Evolutionary conservation across 53 echinoderm and acorn worm species (phyloP).

Genomic region (Luidia sarsii): DNA sequence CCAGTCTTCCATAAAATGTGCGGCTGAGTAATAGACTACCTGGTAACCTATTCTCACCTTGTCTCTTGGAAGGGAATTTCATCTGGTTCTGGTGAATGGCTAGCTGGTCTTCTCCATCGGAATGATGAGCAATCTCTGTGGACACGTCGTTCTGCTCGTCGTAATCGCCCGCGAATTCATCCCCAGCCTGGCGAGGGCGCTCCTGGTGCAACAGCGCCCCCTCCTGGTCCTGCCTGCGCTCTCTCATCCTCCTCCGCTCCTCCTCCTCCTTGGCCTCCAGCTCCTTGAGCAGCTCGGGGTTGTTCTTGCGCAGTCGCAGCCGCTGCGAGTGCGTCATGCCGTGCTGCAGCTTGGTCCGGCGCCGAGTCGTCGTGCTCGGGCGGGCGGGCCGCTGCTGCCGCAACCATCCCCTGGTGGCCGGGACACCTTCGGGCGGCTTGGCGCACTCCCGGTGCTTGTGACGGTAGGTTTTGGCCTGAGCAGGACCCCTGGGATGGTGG

Average conservation of each 20-base stretch:
- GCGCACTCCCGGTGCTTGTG: conserved; percentile 81
- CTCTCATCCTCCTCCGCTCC: neutral
- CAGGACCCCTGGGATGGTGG: neutral
- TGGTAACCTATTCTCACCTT: too few species aligned
- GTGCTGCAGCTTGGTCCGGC: conserved; percentile 68
- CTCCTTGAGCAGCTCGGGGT: conserved; percentile 75
- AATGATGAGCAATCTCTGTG: conserved; percentile 69
- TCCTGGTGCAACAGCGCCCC: neutral
- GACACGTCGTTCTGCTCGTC: conserved; percentile 43
- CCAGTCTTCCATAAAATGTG: too few species aligned
- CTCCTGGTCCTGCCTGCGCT: conserved; percentile 21
- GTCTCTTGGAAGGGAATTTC: conserved; percentile 1
- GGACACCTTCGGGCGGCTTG: conserved; percentile 65
- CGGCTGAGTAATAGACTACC: too few species aligned
- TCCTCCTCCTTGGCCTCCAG: conserved; percentile 53
- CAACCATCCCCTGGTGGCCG: conserved; percentile 76
- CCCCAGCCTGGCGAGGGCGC: neutral
- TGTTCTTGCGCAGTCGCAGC: conserved; percentile 86
- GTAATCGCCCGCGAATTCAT: neutral
- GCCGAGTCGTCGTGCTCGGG: conserved; percentile 1
- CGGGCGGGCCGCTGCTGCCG: conserved; percentile 74
- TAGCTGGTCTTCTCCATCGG: conserved; percentile 3
- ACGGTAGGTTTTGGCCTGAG: conserved; percentile 46
- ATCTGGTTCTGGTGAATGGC: neutral
- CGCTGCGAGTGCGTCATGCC: conserved; percentile 94